Percentiles rank a stretch among this genome's conserved stretches.
phyloP scores from a whole-genome alignment of 2,113 vertebrate genomes.

The Prunella fulvescens region DNA sequence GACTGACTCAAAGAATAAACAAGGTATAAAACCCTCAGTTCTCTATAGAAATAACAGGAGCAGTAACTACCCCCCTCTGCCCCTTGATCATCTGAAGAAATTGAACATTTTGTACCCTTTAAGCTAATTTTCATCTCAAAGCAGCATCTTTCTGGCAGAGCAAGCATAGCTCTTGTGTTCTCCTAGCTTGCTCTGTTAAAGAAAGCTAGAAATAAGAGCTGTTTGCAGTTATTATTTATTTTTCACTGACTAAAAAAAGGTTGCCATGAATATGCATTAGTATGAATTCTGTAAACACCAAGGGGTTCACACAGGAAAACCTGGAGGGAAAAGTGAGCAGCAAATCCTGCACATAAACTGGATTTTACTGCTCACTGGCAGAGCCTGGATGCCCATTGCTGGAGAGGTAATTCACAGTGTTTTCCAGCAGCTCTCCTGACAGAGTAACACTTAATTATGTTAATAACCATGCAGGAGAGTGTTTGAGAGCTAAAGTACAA shows the following conservation, averaged over 20 bases:
- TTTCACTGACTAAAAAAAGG: not conserved
- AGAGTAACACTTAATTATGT: slow-evolving; percentile 27
- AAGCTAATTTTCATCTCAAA: not conserved
- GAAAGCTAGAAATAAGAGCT: not conserved
- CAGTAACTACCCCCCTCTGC: not conserved
- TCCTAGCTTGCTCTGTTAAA: not conserved
- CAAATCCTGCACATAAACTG: not conserved
- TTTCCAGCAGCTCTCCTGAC: slow-evolving; percentile 29
- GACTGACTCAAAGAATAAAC: not conserved
- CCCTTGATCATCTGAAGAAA: not conserved
- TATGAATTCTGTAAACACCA: not conserved
- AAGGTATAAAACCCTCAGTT: not conserved
- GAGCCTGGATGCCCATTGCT: not conserved
- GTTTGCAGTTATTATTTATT: not conserved
- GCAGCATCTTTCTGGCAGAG: not conserved
- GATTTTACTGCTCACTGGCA: not conserved
- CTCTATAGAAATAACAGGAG: not conserved
- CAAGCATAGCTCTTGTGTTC: not conserved
- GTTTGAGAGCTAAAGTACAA: not conserved
- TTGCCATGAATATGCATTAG: not conserved
- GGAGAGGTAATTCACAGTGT: not conserved
- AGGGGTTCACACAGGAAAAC: not conserved
- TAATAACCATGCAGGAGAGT: slow-evolving; percentile 1
- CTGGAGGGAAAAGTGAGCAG: not conserved
- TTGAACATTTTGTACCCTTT: not conserved